Base-by-base conservation (phyloP, 1,140 invertebrate species). In the Lordiphosa mommai region DNA sequence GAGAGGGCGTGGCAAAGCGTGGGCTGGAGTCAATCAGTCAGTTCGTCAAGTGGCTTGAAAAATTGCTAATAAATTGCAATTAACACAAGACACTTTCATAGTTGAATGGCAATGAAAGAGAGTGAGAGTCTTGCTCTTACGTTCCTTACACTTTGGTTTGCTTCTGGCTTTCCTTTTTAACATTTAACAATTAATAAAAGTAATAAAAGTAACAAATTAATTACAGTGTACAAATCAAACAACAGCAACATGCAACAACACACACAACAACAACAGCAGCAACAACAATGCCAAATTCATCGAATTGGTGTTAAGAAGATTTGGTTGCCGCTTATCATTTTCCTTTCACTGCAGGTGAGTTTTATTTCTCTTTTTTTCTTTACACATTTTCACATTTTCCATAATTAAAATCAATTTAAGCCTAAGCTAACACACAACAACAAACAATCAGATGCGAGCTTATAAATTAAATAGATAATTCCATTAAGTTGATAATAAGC, bases 281-380 rank as follows among this genome's bases (percentile, higher is more conserved):
- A 36, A 8, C 60, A 57, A 10, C 65, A 55, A 48, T 55, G 60
- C 60, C 67, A 73, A 71, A 76, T 70, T 61, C 56, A 50, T 38
- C 63, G 58, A 43, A 43, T 70, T 59, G 76, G 67, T 48, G 64
- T 64, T 76, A 87, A 87, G 61, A 84, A 80, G 73, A 85, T 87
- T 85, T 87, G 79, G 70, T 59, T 87, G 85, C 71, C 77, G 70
- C 61, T 87, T 68, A 79, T 76, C 71, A 65, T 87, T 64, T 85
- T 85, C 85, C 79, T 87, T 87, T 87, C 85, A 87, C 85, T 87
- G 61, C 85, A 87, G 85, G 85, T 87, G 61, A 87, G 85, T 64
- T 41, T 23, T 53, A n/a, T n/a, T 51, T 9, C 37, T 41, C 49
- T 51, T 50, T 32, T 30, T 40, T 32, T 14, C 37, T 43, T 10